These are phyloP conservation scores for Acanthosoma haemorrhoidale DNA, from an alignment of 2,888 invertebrate species.

Conservation along the genomic window DNA sequence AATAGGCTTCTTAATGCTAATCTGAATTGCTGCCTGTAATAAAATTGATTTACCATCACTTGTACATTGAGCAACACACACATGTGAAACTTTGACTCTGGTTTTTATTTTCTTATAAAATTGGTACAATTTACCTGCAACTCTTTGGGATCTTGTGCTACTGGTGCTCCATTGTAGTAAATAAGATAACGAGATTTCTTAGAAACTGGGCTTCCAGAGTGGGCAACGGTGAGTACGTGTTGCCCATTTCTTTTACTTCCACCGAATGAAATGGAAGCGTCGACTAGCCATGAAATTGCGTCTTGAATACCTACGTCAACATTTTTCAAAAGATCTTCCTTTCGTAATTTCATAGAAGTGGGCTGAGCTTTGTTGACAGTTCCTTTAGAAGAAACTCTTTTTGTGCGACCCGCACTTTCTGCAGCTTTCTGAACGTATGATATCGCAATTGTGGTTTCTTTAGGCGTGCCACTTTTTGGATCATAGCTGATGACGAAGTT, in stretches of 20 bases:
- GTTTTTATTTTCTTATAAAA: too few species aligned
- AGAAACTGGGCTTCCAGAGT: constrained; percentile 55
- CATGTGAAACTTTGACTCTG: too few species aligned
- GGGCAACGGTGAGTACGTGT: constrained; percentile 53
- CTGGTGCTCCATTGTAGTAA: constrained; percentile 48
- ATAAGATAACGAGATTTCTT: constrained; percentile 52
- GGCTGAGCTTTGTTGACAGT: not conserved
- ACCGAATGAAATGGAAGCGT: constrained; percentile 53
- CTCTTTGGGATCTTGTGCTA: constrained; percentile 42
- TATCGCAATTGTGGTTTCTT: constrained; percentile 48
- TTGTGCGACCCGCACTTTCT: not conserved
- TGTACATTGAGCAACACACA: too few species aligned
- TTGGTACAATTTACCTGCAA: not conserved
- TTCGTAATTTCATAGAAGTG: not conserved
- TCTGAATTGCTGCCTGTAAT: constrained; percentile 29
- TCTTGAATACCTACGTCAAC: constrained; percentile 28
- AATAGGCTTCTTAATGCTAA: constrained; percentile 46
- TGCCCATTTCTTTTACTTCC: constrained; percentile 53
- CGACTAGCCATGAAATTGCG: constrained; percentile 44
- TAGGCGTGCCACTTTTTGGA: constrained; percentile 49
- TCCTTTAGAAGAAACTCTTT: not conserved
- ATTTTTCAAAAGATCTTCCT: constrained; percentile 6
- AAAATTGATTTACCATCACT: too few species aligned
- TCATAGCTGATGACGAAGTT: constrained; percentile 45
- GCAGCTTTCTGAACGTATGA: constrained; percentile 43